Base-by-base conservation (phyloP, 2,888 invertebrate genomes). In the Isoperla grammatica region DNA sequence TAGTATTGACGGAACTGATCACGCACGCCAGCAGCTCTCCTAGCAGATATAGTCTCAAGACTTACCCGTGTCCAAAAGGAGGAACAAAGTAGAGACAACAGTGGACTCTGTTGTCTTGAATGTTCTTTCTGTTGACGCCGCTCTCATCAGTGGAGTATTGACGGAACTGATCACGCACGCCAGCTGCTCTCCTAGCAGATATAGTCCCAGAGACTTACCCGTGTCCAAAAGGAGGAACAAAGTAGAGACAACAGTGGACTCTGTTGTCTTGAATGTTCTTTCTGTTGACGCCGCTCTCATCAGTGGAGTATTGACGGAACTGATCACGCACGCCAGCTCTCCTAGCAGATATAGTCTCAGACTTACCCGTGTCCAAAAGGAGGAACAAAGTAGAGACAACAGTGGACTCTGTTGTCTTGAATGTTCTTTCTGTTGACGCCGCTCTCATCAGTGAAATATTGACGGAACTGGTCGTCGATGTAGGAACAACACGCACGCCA, bases 1-100 rank as follows among this genome's bases (percentile, higher is more conserved):
- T 92, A 81, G 69, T 83, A 85, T 65, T 83, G 80, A 35, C 82
- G 79, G 69, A 83, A 84, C 68, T 95, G 95, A 37, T 89, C 95
- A 90, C 1, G 91, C 88, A 65, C 90, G 84, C 91, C 94, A 95
- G n/a, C n/a, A n/a, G 65, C 95, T 95, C 71, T 95, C 93, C n/a
- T n/a, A n/a, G n/a, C n/a, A n/a, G n/a, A n/a, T n/a, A n/a, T 6
- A 29, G 43, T 57, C 59, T 61, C 43, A 35, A n/a, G 37, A 62
- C 67, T 71, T 76, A 95, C 94, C 95, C 95, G 75, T 94, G 95
- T 9, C 95, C 94, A 81, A 91, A 95, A 1, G 96, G 95, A 43
- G 95, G 94, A 63, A 96, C 88, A 74, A 96, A 96, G 73, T 96
- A 96, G 54, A 96, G 81, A 73, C 90, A 96, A 75, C 96, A 96